Evolutionary conservation across 2,113 vertebrate genomes (phyloP), one percentile per base, ranked within the genome.

Genomic region (Colaptes auratus): DNA sequence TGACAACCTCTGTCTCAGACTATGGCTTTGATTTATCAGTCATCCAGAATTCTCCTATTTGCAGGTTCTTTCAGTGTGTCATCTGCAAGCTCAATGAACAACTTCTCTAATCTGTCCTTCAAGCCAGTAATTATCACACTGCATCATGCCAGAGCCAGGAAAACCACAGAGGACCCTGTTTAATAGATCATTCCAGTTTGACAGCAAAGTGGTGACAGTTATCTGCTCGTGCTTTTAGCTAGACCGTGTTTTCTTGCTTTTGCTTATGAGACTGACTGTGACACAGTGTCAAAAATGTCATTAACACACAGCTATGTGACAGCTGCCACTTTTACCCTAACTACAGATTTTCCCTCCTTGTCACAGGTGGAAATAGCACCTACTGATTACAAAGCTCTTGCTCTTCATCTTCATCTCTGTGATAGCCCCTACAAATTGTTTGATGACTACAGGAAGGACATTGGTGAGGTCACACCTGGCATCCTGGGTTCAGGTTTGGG

Each of bases 301-400:
- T 77, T 59, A 52, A 66, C 33, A 50, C 52, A 64, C 39, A 91
- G 79, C 28, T 71, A 11, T 64, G 72, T 91, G 93, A 90, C 93
- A 95, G 88, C 79, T 88, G 77, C 79, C 79, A 88, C 82, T 91
- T 95, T 46, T 28, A 59, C 56, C 30, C 58, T 52, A 65, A 58
- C 46, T 78, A 25, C 17, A 11, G 79, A 42, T 92, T 92, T 91
- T 91, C 20, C 65, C 67, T 5, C 31, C 63, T 46, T 73, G 23
- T 82, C 67, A 20, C 30, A 52, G 85, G 75, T 82, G 70, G 52
- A 75, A 83, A 33, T 60, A 53, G 44, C 72, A 86, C 64, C 46
- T 52, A 36, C 39, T 52, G 66, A 48, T 88, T 93, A 91, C 31
- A 28, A 52, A 80, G 65, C n/a, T 31, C 72, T 25, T 48, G 46